Evolutionary conservation across 2,113 vertebrate genomes (phyloP), one percentile per base, ranked within the genome.

Genomic region (Stegastes partitus): DNA sequence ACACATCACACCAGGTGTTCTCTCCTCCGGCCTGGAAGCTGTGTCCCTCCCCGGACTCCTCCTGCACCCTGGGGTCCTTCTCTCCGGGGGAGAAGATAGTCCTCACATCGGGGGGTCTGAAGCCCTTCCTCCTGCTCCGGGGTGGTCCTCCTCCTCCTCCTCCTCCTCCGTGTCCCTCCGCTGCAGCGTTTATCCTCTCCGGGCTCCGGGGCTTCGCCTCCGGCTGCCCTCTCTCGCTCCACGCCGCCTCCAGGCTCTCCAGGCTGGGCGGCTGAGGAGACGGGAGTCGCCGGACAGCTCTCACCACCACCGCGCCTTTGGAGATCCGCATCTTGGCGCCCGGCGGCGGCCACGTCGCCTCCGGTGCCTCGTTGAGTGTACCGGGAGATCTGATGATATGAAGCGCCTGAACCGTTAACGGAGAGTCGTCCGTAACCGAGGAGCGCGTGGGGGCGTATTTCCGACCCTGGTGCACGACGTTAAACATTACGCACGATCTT

Each of bases 21-120:
- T 82, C 80, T 0, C 28, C 79, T 21, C 71, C 77, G 7, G 84
- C 25, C 79, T 18, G 25, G 55, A 95, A 95, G 61, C 3, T 25
- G 85, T 95, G 95, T 3, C 95, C 94, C 70, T 94, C 93, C 37
- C 95, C 95, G 50, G 57, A 90, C 77, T 94, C 93, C 80, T 92
- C 64, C 45, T 56, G 88, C 31, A 94, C 93, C 18, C 94, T 70
- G 49, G 94, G 93, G 88, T 95, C 94, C 77, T 56, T 92, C 67
- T 88, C 75, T 18, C 28, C 74, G 4, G 79, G 80, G 61, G 83
- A 74, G 77, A 95, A 95, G 79, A 95, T 95, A 42, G 94, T 95
- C 79, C 94, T 93, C 21, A 95, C 95, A 11, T 95, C 93, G 0
- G 94, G 94, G 23, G 94, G 88, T 62, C 89, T 91, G 84, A 91